Evolutionary conservation across 2,888 invertebrate species (phyloP).

Genomic region (Tiliacea citrago): DNA sequence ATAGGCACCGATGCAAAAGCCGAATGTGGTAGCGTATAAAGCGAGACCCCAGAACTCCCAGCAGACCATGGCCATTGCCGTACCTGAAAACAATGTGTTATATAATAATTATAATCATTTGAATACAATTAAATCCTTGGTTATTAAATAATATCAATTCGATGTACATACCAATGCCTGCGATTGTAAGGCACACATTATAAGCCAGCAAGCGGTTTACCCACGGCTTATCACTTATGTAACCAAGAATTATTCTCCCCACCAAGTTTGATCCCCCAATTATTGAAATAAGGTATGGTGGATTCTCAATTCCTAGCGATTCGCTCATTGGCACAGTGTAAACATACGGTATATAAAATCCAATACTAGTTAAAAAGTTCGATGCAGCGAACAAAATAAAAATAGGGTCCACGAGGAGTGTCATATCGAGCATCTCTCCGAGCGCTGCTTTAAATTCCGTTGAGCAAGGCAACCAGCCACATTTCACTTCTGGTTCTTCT

Average conservation of each 20-base stretch:
- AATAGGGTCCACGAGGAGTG: conserved; percentile 95
- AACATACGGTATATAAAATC: conserved; percentile 98
- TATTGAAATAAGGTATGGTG: conserved; percentile 94
- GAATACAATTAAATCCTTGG: background rate
- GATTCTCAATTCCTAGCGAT: conserved; percentile 90
- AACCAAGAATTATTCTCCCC: conserved; percentile 97
- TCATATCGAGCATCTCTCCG: conserved; percentile 96
- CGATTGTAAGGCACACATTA: conserved; percentile 96
- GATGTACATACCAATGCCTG: conserved; percentile 95
- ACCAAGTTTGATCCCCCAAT: conserved; percentile 97
- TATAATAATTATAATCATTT: conserved; percentile 12
- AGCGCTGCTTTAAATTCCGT: conserved; percentile 93
- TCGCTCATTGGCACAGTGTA: conserved; percentile 95
- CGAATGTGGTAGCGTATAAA: conserved; percentile 95
- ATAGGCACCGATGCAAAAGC: conserved; percentile 98
- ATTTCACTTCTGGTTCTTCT: conserved; percentile 85
- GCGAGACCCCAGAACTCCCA: conserved; percentile 93
- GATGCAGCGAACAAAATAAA: conserved; percentile 97
- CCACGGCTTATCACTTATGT: conserved; percentile 96
- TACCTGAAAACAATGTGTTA: conserved; percentile 90
- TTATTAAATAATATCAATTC: conserved; percentile 33
- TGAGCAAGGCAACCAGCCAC: conserved; percentile 92
- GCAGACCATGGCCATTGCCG: conserved; percentile 95
- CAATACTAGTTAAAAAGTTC: conserved; percentile 98
- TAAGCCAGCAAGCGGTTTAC: conserved; percentile 97